Percentiles rank a stretch among this genome's conserved stretches.
Conservation (phyloP, 2,113 vertebrate species). For the Python bivittatus region DNA sequence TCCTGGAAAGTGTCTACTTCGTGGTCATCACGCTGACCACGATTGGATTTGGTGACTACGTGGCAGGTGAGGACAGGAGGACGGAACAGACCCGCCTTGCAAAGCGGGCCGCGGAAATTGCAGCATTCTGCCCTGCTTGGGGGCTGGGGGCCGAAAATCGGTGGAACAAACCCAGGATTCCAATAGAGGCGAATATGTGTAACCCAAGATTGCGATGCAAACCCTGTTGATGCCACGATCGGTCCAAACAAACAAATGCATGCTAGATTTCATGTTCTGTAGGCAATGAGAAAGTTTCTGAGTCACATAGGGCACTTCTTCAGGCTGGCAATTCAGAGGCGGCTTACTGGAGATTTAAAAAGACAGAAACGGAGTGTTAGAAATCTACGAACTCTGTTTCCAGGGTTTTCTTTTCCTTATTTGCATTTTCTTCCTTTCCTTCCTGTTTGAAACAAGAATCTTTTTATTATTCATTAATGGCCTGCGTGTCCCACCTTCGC, state of each 20-base stretch:
- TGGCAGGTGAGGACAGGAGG: slow-evolving; percentile 76
- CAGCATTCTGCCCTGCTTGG: neutral
- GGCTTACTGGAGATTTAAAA: no score
- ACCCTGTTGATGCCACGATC: no score
- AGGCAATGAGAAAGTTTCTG: neutral
- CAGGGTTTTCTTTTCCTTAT: no score
- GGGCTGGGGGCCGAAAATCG: neutral
- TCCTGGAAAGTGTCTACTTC: slow-evolving; percentile 87
- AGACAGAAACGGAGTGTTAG: no score
- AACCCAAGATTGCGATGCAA: no score
- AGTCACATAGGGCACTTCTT: neutral
- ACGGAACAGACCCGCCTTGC: accelerated
- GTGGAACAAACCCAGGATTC: no score
- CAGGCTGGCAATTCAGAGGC: neutral
- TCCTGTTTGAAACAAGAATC: no score
- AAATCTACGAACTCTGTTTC: no score
- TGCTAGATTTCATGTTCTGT: neutral
- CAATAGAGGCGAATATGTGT: no score
- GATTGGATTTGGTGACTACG: slow-evolving; percentile 90
- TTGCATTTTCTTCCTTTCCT: no score
- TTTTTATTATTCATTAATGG: no score
- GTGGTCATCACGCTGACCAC: slow-evolving; percentile 91
- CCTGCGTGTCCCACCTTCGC: no score
- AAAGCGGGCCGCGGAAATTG: accelerated
- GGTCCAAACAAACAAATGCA: neutral